Evolutionary conservation across 1,140 invertebrate genomes (phyloP).

Genomic region (Stegodyphus dumicola): DNA sequence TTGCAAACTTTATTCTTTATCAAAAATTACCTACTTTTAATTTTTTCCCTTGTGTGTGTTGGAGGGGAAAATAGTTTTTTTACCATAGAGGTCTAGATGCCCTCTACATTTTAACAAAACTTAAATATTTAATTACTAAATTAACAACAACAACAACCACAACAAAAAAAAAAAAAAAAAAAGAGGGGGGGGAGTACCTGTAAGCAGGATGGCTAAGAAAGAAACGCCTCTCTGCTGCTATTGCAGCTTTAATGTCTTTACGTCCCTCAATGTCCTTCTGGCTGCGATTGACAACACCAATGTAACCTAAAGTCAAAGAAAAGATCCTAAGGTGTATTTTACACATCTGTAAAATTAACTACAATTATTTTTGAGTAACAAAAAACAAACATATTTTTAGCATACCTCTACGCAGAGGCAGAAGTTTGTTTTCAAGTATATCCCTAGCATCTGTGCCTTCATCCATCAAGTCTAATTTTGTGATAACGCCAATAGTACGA

Average conservation of each 20-base stretch:
- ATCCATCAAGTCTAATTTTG: constrained; percentile 69
- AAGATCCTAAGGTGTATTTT: not conserved
- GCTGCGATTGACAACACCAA: constrained; percentile 98
- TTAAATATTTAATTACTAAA: too few species aligned
- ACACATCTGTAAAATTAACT: not conserved
- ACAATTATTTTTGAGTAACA: not conserved
- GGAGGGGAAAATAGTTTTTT: too few species aligned
- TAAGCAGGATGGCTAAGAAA: constrained; percentile 95
- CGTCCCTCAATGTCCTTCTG: constrained; percentile 84
- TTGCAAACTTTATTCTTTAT: too few species aligned
- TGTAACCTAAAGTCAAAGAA: constrained; percentile 75
- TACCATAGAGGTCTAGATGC: too few species aligned
- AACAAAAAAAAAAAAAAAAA: too few species aligned
- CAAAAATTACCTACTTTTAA: too few species aligned
- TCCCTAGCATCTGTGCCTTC: constrained; percentile 69
- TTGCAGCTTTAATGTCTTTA: constrained; percentile 95
- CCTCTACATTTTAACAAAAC: too few species aligned
- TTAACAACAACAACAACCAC: too few species aligned
- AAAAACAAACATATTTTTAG: not conserved
- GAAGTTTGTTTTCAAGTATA: constrained; percentile 63
- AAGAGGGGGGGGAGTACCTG: constrained; percentile 68
- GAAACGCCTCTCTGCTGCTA: constrained; percentile 96
- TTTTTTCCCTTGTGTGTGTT: too few species aligned
- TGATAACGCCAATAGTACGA: constrained; percentile 65
- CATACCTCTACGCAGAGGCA: constrained; percentile 62